These are phyloP conservation scores for Troides aeacus DNA, from an alignment of 2,888 invertebrate species.

Conservation along the genomic window DNA sequence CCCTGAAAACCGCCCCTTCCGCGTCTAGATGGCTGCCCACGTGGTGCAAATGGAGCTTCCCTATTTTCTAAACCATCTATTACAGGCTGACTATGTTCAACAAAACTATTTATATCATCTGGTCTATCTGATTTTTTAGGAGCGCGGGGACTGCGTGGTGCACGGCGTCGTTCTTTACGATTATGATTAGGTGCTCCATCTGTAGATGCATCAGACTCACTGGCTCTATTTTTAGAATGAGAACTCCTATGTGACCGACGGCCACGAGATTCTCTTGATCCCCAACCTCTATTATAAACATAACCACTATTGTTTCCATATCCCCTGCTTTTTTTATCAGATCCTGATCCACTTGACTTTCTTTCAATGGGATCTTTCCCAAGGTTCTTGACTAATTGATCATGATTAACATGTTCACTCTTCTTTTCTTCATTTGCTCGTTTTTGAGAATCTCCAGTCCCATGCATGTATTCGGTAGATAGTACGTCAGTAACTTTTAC, in stretches of 20 bases:
- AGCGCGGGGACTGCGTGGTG: slow-evolving; percentile 75
- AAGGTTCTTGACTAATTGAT: slow-evolving; percentile 67
- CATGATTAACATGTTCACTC: slow-evolving; percentile 59
- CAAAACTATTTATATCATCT: slow-evolving; percentile 63
- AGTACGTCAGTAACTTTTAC: slow-evolving; percentile 50
- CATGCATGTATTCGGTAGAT: slow-evolving; percentile 53
- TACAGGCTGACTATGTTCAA: slow-evolving; percentile 45
- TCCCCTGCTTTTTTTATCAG: slow-evolving; percentile 77
- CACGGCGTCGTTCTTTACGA: slow-evolving; percentile 79
- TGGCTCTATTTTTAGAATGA: slow-evolving; percentile 73
- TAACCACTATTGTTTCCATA: slow-evolving; percentile 59
- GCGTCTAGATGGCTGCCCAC: slow-evolving; percentile 93
- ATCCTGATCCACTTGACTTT: slow-evolving; percentile 70
- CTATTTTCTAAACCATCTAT: slow-evolving; percentile 70
- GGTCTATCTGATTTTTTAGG: slow-evolving; percentile 82
- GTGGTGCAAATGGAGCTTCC: slow-evolving; percentile 88
- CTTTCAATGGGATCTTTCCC: slow-evolving; percentile 73
- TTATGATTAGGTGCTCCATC: slow-evolving; percentile 82
- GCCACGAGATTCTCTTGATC: slow-evolving; percentile 72
- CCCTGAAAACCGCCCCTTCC: slow-evolving; percentile 85
- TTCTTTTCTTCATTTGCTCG: slow-evolving; percentile 60
- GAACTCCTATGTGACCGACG: slow-evolving; percentile 74
- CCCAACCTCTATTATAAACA: slow-evolving; percentile 71
- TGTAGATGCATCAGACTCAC: slow-evolving; percentile 88
- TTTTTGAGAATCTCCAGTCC: slow-evolving; percentile 50